phyloP scores from a whole-genome alignment of 2,113 vertebrate species.

The Talpa occidentalis region DNA sequence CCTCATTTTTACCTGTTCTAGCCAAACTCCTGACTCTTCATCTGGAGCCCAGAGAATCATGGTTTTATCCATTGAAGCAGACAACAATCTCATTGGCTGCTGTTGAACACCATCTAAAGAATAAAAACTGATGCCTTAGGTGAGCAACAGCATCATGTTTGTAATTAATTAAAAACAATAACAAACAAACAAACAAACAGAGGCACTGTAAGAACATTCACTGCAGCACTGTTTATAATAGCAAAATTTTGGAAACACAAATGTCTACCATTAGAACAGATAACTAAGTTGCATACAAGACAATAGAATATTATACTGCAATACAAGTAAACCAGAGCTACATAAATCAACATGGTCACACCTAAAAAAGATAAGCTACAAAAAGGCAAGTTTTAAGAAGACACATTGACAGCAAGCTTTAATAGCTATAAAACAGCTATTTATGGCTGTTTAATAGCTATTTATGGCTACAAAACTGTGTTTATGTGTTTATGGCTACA shows the following conservation, averaged over 20 bases:
- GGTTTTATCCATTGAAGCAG: constrained; percentile 98
- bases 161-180: too few species aligned
- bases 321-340: background rate
- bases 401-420: background rate
- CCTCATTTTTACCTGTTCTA: constrained; percentile 92
- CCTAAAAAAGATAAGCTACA: constrained; percentile 27
- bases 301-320: background rate
- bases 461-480: background rate
- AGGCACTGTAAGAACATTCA: background rate
- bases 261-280: background rate
- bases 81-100: constrained; percentile 93
- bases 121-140: constrained; percentile 54
- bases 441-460: too few species aligned
- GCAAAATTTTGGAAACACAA: background rate
- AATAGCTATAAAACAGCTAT: background rate
- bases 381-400: background rate
- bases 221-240: background rate
- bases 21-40: constrained; percentile 95
- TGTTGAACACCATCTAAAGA: constrained; percentile 90
- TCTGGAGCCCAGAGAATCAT: constrained; percentile 98
- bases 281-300: background rate
- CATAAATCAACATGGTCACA: background rate
- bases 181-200: background rate
- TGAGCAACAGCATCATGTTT: background rate
- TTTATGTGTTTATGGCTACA: background rate